Percentiles rank a stretch among this genome's conserved stretches.
These are phyloP conservation scores for Muscicapa striata DNA, from an alignment of 2,797 vertebrate species.

Conservation along the genomic window DNA sequence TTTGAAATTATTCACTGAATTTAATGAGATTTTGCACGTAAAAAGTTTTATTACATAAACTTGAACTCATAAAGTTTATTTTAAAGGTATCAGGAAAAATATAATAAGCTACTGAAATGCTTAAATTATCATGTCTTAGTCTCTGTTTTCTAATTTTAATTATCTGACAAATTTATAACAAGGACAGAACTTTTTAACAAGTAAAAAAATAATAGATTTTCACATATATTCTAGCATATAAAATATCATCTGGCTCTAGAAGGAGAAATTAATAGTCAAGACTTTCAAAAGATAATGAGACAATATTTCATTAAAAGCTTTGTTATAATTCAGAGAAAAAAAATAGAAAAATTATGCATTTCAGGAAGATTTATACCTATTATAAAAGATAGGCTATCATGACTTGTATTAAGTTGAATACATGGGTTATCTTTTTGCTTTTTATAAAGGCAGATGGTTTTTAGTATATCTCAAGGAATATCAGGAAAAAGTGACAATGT, in stretches of 20 bases:
- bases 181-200: neutral
- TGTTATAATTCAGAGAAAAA: neutral
- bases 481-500: neutral
- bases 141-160: neutral
- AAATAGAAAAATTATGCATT: neutral
- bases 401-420: neutral
- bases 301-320: neutral
- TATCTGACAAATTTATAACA: neutral
- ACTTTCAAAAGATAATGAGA: constrained; percentile 24
- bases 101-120: neutral
- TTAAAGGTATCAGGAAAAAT: neutral
- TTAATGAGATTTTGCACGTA: neutral
- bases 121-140: neutral
- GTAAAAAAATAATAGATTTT: neutral
- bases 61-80: neutral
- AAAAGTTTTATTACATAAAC: neutral
- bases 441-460: neutral
- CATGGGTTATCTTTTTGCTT: neutral
- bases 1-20: neutral
- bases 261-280: neutral
- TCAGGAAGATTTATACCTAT: neutral
- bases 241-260: neutral
- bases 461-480: neutral
- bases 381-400: neutral
- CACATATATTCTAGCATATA: neutral